Percentiles rank a stretch among this genome's conserved stretches.
Evolutionary conservation across 2,113 vertebrate species (phyloP).

Genomic region (Thermophis baileyi): DNA sequence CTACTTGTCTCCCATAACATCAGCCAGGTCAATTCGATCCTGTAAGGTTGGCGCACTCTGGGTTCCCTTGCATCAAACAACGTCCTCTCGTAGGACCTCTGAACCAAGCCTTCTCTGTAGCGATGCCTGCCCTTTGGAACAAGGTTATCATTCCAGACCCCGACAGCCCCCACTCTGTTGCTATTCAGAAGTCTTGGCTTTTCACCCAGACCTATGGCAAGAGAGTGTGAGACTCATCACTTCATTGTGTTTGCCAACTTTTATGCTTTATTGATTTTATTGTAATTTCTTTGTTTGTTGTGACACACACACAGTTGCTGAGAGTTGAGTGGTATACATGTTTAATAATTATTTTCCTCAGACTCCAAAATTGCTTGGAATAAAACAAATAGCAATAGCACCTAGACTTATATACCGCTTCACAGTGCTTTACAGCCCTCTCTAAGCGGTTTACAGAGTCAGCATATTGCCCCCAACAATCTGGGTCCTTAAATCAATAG

Average conservation of each 20-base stretch:
- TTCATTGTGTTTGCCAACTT: neutral
- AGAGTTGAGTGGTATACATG: neutral
- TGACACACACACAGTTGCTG: neutral
- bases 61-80: neutral
- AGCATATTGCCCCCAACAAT: no score
- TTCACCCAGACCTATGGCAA: neutral
- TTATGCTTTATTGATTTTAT: neutral
- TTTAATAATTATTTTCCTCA: neutral
- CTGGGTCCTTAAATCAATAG: no score
- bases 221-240: neutral
- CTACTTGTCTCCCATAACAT: neutral
- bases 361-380: neutral
- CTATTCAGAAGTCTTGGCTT: neutral
- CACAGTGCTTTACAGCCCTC: no score
- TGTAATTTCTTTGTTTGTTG: neutral
- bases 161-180: neutral
- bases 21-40: neutral
- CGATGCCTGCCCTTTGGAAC: neutral
- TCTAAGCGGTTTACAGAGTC: no score
- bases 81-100: neutral
- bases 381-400: neutral
- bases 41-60: neutral
- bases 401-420: no score
- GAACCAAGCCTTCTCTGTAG: neutral
- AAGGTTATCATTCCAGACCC: neutral